Conservation (phyloP, 1,140 invertebrate genomes). For the Heliconius himera region DNA sequence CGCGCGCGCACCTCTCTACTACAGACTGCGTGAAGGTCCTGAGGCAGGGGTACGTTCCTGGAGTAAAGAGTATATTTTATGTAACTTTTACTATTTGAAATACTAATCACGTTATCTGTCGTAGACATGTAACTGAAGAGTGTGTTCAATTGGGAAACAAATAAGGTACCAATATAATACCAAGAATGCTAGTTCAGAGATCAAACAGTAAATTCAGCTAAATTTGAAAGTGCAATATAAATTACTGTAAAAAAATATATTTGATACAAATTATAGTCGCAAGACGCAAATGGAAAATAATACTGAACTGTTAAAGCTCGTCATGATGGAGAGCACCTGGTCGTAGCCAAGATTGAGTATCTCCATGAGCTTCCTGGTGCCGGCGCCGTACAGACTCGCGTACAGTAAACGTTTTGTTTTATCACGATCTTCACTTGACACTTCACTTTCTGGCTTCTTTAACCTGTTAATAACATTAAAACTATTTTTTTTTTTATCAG, state of each 20-base stretch:
- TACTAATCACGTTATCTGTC: too few relatives aligned
- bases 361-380: conserved; percentile 79
- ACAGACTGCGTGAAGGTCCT: conserved; percentile 74
- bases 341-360: conserved; percentile 77
- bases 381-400: conserved; percentile 84
- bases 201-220: too few relatives aligned
- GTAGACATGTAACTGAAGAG: too few relatives aligned
- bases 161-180: too few relatives aligned
- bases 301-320: conserved; percentile 59
- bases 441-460: conserved; percentile 49
- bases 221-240: too few relatives aligned
- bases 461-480: conserved; percentile 59
- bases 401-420: conserved; percentile 84
- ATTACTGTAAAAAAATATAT: too few relatives aligned
- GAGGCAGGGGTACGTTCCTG: conserved; percentile 81
- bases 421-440: conserved; percentile 75
- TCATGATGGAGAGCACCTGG: conserved; percentile 57
- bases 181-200: too few relatives aligned
- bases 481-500: too few relatives aligned
- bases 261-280: not conserved
- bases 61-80: not conserved
- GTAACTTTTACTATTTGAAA: too few relatives aligned
- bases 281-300: not conserved
- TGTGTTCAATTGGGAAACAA: too few relatives aligned
- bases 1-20: conserved; percentile 60